Conservation (phyloP, 1,140 invertebrate genomes). For the Choristoneura fumiferana region DNA sequence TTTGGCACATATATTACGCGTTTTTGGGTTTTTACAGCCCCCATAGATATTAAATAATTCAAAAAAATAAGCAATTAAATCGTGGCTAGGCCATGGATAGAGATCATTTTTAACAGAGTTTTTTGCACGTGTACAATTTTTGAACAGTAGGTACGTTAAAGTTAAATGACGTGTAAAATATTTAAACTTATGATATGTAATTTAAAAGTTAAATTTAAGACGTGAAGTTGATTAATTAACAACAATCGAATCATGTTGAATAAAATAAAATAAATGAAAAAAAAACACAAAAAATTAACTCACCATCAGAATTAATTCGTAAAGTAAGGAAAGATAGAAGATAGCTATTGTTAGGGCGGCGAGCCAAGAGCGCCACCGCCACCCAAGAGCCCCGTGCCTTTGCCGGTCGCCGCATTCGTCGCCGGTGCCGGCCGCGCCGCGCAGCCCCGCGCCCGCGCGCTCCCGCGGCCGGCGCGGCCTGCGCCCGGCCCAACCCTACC, state of each 20-base stretch:
- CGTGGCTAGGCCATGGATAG: conserved; percentile 33
- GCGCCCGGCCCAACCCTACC: too few relatives aligned
- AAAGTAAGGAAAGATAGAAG: conserved; percentile 1
- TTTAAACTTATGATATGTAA: conserved; percentile 22
- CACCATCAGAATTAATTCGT: conserved; percentile 5
- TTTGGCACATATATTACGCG: conserved; percentile 42
- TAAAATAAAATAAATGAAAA: too few relatives aligned
- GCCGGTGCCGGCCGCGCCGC: too few relatives aligned
- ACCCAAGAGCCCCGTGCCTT: conserved; percentile 8
- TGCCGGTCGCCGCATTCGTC: not conserved
- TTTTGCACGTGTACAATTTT: conserved; percentile 24
- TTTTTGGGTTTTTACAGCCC: conserved; percentile 66
- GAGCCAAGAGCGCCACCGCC: not conserved
- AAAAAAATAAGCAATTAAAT: not conserved
- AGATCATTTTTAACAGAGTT: conserved; percentile 17
- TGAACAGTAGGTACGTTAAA: conserved; percentile 14
- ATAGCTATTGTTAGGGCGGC: not conserved
- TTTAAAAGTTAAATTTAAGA: conserved; percentile 23
- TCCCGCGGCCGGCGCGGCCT: too few relatives aligned
- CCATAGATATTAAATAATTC: conserved; percentile 42
- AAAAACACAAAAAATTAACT: too few relatives aligned
- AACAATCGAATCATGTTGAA: conserved; percentile 12
- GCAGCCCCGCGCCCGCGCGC: too few relatives aligned
- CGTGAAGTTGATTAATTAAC: conserved; percentile 19
- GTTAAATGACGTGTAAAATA: conserved; percentile 18